Evolutionary conservation across 2,113 vertebrate species (phyloP), one percentile per base, ranked within the genome.

Genomic region (Carassius auratus): DNA sequence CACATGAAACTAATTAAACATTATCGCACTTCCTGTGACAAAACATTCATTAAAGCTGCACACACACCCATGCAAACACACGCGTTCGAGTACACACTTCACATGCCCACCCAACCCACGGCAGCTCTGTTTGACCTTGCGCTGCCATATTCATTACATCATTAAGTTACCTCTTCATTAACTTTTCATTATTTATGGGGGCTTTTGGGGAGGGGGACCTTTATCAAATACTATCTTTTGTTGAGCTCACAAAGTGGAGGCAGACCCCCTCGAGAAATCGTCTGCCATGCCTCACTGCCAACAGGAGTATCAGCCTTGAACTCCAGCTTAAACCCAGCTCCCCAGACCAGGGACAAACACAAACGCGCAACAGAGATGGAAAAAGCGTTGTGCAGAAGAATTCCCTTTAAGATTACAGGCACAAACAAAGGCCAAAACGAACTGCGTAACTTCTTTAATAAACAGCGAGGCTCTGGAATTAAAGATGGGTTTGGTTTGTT

Each of bases 91-190:
- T 48, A 84, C 33, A 36, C 33, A 3, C 26, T 66, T 81, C 83
- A 66, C 45, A 88, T 87, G 83, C 88, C 90, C 89, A 84, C 66
- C 84, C 81, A 81, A 79, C 84, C 90, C 92, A 92, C 91, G 91
- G 92, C 88, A 91, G 89, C 91, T 92, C 88, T 90, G 89, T 91
- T 92, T 94, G 94, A 95, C 95, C 94, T 95, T 95, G 95, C 88
- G 78, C 90, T 92, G 85, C 93, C 92, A 93, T 95, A 95, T 95
- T 95, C 95, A 94, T 95, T 95, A 94, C 95, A 95, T 95, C 94
- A 95, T 95, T 95, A 94, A 91, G 94, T 95, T 95, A 95, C 94
- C 94, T 95, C 94, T 94, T 95, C 94, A 95, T 95, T 95, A 94
- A 95, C 94, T 95, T 95, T 95, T 95, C 94, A 95, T 95, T 94